Evolutionary conservation across 2,888 invertebrate genomes (phyloP).

Genomic region (Meiosimyza platycephala): DNA sequence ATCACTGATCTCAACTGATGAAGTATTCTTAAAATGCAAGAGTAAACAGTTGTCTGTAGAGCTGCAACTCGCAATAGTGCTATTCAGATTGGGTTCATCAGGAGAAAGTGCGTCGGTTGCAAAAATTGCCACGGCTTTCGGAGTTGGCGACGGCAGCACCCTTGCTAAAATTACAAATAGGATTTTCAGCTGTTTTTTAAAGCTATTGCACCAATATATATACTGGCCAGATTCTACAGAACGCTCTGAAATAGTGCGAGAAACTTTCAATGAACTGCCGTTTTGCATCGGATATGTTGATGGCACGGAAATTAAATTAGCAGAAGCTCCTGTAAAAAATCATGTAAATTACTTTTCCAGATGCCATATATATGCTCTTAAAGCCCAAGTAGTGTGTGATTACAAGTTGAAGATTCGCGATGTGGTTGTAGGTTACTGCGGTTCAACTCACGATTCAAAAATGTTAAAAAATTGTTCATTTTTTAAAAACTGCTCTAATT

Average conservation of each 20-base stretch:
- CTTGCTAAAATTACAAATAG: constrained; percentile 33
- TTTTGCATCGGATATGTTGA: no score
- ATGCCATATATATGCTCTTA: no score
- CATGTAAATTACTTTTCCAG: no score
- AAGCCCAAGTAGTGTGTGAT: no score
- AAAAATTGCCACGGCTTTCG: constrained; percentile 33
- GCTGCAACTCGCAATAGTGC: constrained; percentile 37
- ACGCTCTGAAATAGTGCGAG: constrained; percentile 28
- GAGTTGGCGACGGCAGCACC: constrained; percentile 36
- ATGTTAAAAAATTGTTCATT: constrained; percentile 16
- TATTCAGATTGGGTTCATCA: constrained; percentile 40
- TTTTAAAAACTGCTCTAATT: background rate
- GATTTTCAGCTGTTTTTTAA: constrained; percentile 35
- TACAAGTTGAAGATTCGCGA: no score
- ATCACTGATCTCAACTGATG: constrained; percentile 32
- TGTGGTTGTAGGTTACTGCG: no score
- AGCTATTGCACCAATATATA: no score
- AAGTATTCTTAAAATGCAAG: constrained; percentile 34
- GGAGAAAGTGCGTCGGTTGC: constrained; percentile 35
- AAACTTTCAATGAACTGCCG: no score
- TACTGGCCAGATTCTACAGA: constrained; percentile 33
- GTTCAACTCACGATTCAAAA: background rate
- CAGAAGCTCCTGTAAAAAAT: no score
- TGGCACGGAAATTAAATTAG: no score
- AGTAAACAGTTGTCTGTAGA: constrained; percentile 36